A percentile compares a stretch with the other conserved stretches of the same genome.
phyloP scores from a whole-genome alignment of 2,888 invertebrate species.

The Cerastis rubricosa region DNA sequence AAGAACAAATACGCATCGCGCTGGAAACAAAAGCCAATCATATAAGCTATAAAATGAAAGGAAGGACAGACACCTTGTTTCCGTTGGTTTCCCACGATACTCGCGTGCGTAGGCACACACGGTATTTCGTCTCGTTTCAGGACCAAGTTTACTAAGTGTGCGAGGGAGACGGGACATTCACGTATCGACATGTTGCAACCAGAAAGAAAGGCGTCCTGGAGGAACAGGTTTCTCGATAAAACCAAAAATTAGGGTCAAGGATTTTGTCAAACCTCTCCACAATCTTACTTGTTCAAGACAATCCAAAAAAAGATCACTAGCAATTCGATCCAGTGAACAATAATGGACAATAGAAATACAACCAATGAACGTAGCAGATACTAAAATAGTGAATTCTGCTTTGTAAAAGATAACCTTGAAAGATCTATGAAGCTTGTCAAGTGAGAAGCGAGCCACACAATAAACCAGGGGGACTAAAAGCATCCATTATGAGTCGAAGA shows the following conservation, averaged over 20 bases:
- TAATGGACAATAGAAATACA: constrained; percentile 26
- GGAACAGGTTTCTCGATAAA: constrained; percentile 75
- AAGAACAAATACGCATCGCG: constrained; percentile 70
- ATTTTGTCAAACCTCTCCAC: constrained; percentile 59
- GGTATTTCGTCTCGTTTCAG: constrained; percentile 71
- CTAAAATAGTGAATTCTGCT: constrained; percentile 27
- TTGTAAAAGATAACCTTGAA: constrained; percentile 58
- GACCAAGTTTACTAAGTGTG: constrained; percentile 49
- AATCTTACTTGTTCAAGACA: constrained; percentile 14
- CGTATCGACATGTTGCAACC: constrained; percentile 62
- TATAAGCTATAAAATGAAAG: constrained; percentile 80
- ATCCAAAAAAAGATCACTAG: constrained; percentile 1
- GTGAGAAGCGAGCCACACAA: constrained; percentile 52
- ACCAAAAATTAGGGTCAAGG: constrained; percentile 76
- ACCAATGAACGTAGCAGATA: constrained; percentile 30
- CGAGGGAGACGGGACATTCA: constrained; percentile 58
- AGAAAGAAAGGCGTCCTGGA: constrained; percentile 79
- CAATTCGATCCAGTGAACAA: constrained; percentile 10
- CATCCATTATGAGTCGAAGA: constrained; percentile 67
- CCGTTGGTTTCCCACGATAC: constrained; percentile 85
- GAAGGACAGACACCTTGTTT: constrained; percentile 84
- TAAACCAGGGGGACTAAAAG: constrained; percentile 59
- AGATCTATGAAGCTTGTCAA: constrained; percentile 56
- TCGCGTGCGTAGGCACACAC: constrained; percentile 71
- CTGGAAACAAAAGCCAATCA: constrained; percentile 81